Conservation (phyloP, 2,113 vertebrate genomes). For the Lepisosteus oculatus region DNA sequence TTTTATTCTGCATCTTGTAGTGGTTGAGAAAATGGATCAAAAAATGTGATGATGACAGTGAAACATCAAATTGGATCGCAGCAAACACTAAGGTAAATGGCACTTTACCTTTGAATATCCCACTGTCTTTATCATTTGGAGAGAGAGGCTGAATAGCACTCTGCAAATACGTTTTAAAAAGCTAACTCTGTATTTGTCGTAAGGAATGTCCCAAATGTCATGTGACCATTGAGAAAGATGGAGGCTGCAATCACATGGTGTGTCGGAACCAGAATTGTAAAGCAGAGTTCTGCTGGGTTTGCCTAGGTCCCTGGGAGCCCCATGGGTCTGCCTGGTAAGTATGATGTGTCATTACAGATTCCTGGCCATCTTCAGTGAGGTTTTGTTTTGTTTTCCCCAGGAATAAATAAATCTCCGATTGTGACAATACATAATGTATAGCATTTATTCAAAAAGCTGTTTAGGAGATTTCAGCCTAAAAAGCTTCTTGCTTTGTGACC, state of each 20-base stretch:
- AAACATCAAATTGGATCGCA: constrained; percentile 99
- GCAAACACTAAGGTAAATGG: constrained; percentile 92
- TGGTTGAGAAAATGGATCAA: constrained; percentile 99
- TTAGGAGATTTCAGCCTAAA: too few relatives aligned
- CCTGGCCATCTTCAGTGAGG: too few relatives aligned
- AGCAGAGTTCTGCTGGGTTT: constrained; percentile 99
- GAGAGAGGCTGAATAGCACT: too few relatives aligned
- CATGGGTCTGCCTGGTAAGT: constrained; percentile 97
- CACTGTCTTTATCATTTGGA: too few relatives aligned
- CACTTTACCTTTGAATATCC: not conserved
- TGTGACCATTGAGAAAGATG: constrained; percentile 98
- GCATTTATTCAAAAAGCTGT: too few relatives aligned
- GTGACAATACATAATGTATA: too few relatives aligned
- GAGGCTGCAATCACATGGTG: constrained; percentile 99
- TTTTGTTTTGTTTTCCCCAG: too few relatives aligned
- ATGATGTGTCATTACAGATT: too few relatives aligned
- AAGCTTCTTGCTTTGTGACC: too few relatives aligned
- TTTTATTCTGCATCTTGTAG: constrained; percentile 51
- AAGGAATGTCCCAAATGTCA: constrained; percentile 99
- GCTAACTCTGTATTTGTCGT: constrained; percentile 9
- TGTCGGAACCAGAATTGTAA: constrained; percentile 99
- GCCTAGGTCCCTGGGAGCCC: constrained; percentile 97
- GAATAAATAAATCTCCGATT: too few relatives aligned
- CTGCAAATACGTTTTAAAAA: not conserved
- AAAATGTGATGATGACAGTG: constrained; percentile 98